These are phyloP conservation scores for Drosophila setosimentum DNA, from an alignment of 2,888 invertebrate species.

Conservation along the genomic window DNA sequence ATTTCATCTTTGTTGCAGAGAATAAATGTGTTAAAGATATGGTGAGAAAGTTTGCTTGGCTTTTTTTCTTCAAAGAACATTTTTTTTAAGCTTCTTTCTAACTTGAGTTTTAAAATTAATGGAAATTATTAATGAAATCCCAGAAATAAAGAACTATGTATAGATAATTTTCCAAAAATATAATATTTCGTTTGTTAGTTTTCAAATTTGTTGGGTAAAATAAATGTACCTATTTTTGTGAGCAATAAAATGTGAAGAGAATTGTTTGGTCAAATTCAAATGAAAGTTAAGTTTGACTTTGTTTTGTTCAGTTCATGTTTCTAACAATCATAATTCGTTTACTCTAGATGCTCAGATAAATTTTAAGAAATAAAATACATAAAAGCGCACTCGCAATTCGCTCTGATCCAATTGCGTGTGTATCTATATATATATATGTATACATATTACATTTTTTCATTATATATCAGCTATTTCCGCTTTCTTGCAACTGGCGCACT, in stretches of 20 bases:
- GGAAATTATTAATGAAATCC: too few species aligned
- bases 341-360: too few species aligned
- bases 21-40: not conserved
- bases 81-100: not conserved
- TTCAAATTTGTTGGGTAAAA: too few species aligned
- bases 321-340: too few species aligned
- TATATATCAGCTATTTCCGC: conserved; percentile 27
- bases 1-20: not conserved
- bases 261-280: not conserved
- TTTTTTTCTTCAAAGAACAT: not conserved
- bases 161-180: too few species aligned
- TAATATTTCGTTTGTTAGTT: too few species aligned
- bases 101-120: not conserved
- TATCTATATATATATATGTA: not conserved
- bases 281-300: not conserved
- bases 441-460: not conserved
- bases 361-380: not conserved
- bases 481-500: not conserved
- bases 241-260: too few species aligned
- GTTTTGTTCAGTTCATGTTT: too few species aligned
- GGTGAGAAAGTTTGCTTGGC: not conserved
- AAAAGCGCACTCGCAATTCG: conserved; percentile 19
- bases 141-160: too few species aligned
- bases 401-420: not conserved
- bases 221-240: too few species aligned